Base-by-base conservation (phyloP, 2,797 vertebrate genomes). In the Argentina silus region DNA sequence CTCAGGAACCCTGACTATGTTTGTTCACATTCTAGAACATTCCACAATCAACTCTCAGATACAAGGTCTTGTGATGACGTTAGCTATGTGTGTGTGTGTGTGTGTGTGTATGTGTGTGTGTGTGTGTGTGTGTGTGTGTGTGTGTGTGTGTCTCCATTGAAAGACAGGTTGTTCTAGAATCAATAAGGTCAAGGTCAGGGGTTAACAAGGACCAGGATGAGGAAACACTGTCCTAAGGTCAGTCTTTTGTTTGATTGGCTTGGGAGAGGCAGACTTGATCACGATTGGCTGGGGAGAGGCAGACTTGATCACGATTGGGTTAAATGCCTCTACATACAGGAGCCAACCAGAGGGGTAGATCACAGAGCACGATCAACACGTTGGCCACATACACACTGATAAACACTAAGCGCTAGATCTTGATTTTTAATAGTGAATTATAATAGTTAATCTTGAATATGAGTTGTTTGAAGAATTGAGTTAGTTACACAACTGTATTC, bases 311-410 rank as follows among this genome's bases (percentile, higher is more conserved):
- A 23, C 0, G 3, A 60, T 79, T 53, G 53, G 67, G 67, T 73
- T 3, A 48, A 89, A 85, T 81, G 86, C 78, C 85, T 53, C 73
- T 74, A 79, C 7, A 81, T 83, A 69, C 74, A 64, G 63, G 56
- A 72, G 65, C 70, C 43, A 75, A 76, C 62, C 48, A 48, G 27
- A 36, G 27, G 4, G 27, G 2, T 2, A 4, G 27, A 36, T 36
- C 27, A 36, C 27, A 36, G 1, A 36, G 27, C 27, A 36, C 2
- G 27, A 36, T 36, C 27, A 36, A 36, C 27, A 4, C 4, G 27
- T 36, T 36, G 4, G 27, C 27, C 27, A 36, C 27, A 36, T 4
- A 36, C 27, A 36, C 27, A 36, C 27, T 36, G 27, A 36, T 36
- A 36, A 36, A 36, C 27, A 36, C 27, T 36, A 36, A 36, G 27